Evolutionary conservation across 2,113 vertebrate species (phyloP), one percentile per base, ranked within the genome.

Genomic region (Chamaetylas fuelleborni): DNA sequence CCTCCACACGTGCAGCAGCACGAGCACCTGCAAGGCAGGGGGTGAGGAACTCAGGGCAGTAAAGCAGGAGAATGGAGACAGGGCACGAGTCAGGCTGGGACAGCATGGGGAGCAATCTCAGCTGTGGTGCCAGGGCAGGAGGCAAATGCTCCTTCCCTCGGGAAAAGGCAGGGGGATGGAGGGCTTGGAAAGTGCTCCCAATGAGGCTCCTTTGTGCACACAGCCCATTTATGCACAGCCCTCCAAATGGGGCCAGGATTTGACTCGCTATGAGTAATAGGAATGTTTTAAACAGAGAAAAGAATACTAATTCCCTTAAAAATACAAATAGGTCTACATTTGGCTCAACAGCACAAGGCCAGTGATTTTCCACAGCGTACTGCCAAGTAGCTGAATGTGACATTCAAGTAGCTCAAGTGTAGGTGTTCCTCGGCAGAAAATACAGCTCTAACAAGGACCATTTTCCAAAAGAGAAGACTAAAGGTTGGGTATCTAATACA

Each of bases 261-360:
- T 95, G 96, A 92, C 81, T 94, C 89, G 89, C 43, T 53, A 19
- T 93, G 93, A 96, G 76, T 84, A 92, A 92, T 19, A 58, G 60
- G 42, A 88, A 73, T 73, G 72, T 94, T 96, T 93, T 62, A 86
- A 93, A 88, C 62, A 45, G 83, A 90, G 76, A 61, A 92, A 88
- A 92, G 64, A 81, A 48, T 61, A 95, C 58, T 38, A 91, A 83
- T 83, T 90, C 80, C 50, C 86, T 81, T 83, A 86, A 92, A 96
- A 92, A 96, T 58, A 92, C 62, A 57, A 54, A 71, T 56, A 83
- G 93, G 71, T 57, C 93, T 83, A 22, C 88, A 28, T 88, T 90
- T 82, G 94, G 82, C 94, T 87, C 65, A 42, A 54, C 50, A 19
- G 67, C 38, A 43, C 67, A 61, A 86, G 93, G 67, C 57, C 89